phyloP scores from a whole-genome alignment of 2,888 invertebrate genomes.

The Lutraria lutraria region DNA sequence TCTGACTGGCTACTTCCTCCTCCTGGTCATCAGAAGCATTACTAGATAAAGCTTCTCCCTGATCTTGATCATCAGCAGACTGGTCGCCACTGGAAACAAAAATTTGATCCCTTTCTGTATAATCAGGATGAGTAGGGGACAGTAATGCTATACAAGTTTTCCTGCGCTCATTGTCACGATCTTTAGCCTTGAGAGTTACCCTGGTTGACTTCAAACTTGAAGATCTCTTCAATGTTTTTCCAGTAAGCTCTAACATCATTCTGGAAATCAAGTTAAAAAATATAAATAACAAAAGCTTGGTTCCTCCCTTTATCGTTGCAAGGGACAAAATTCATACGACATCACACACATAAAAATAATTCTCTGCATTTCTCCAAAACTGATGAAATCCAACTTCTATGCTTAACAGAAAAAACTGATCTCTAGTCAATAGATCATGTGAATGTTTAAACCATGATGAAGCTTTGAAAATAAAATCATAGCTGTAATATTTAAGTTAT shows the following conservation, averaged over 20 bases:
- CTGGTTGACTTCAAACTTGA: conserved; percentile 81
- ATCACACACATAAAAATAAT: no score
- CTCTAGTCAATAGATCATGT: no score
- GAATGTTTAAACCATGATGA: no score
- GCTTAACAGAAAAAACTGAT: no score
- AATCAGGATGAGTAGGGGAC: conserved; percentile 68
- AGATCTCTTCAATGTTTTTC: conserved; percentile 80
- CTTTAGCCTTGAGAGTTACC: conserved; percentile 71
- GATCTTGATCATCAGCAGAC: conserved; percentile 42
- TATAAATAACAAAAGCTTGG: background rate
- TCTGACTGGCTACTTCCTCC: conserved; percentile 40
- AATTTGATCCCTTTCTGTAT: conserved; percentile 43
- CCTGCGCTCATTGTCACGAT: conserved; percentile 76
- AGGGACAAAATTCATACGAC: background rate
- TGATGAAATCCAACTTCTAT: no score
- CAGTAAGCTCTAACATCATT: conserved; percentile 54
- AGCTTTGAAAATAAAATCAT: no score
- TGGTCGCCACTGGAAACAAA: conserved; percentile 22
- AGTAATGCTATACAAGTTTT: conserved; percentile 83
- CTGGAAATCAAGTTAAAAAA: conserved; percentile 28
- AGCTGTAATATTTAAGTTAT: no score
- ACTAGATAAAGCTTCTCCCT: conserved; percentile 29
- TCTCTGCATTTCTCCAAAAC: no score
- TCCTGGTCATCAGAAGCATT: conserved; percentile 49
- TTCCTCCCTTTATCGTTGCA: background rate